Conservation (phyloP, 2,888 invertebrate genomes). For the Polyommatus icarus region DNA sequence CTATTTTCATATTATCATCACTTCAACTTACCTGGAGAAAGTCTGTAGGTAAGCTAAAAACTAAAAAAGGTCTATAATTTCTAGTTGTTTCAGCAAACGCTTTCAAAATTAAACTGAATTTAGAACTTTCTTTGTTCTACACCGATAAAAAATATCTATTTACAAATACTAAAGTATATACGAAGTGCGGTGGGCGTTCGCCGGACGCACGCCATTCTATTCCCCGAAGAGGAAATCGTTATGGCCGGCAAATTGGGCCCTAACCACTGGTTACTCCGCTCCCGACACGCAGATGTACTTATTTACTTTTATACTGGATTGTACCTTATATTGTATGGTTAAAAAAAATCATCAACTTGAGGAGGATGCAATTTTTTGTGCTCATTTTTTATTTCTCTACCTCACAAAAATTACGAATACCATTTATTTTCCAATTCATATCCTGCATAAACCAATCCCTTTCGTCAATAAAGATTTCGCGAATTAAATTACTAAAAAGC, state of each 20-base stretch:
- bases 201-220: slow-evolving; percentile 76
- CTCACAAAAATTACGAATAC: not conserved
- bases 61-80: no score
- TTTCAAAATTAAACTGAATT: not conserved
- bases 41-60: no score
- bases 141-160: not conserved
- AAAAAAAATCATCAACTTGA: not conserved
- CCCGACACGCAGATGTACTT: slow-evolving; percentile 67
- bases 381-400: not conserved
- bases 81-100: no score
- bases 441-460: not conserved
- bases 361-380: not conserved
- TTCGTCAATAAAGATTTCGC: slow-evolving; percentile 54
- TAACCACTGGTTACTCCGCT: slow-evolving; percentile 70
- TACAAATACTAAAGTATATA: slow-evolving; percentile 35
- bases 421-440: not conserved
- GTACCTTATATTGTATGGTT: not conserved
- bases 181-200: slow-evolving; percentile 59
- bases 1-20: no score
- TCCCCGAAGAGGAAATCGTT: slow-evolving; percentile 80
- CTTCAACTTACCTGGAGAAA: no score
- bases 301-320: slow-evolving; percentile 49
- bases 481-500: slow-evolving; percentile 66
- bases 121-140: not conserved
- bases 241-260: slow-evolving; percentile 76